Conservation (phyloP, 2,797 vertebrate species). For the Toxotes lorentzi region DNA sequence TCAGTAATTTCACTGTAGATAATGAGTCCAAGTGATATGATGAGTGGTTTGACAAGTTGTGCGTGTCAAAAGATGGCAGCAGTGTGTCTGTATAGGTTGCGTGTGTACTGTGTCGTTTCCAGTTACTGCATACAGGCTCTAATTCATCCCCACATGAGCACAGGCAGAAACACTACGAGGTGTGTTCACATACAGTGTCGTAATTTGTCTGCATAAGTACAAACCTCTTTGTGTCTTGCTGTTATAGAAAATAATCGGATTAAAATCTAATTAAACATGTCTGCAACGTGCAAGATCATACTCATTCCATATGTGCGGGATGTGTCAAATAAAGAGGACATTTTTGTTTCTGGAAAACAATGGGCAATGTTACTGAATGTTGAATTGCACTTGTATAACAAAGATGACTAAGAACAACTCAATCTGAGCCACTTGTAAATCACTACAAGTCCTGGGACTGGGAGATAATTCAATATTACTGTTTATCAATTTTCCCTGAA, state of each 20-base stretch:
- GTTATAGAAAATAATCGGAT: conserved; percentile 28
- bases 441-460: conserved; percentile 1
- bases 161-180: background rate
- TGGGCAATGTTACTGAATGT: conserved; percentile 27
- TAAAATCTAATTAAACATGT: conserved; percentile 28
- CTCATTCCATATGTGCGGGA: background rate
- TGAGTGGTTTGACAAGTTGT: conserved; percentile 29
- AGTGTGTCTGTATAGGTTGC: conserved; percentile 1
- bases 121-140: background rate
- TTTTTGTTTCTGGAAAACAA: background rate
- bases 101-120: background rate
- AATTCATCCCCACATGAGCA: background rate
- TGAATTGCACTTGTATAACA: conserved; percentile 43
- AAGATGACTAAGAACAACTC: conserved; percentile 14
- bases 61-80: conserved; percentile 60
- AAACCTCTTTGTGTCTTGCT: background rate
- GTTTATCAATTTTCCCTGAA: conserved; percentile 9
- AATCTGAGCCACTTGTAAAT: conserved; percentile 7
- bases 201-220: conserved; percentile 6
- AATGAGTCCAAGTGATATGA: conserved; percentile 25
- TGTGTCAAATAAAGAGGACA: conserved; percentile 1
- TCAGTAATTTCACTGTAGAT: conserved; percentile 32
- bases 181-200: background rate
- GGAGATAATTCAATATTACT: conserved; percentile 32
- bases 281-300: conserved; percentile 1